Evolutionary conservation across 2,888 invertebrate genomes (phyloP).

Genomic region (Pollenia griseotomentosa): DNA sequence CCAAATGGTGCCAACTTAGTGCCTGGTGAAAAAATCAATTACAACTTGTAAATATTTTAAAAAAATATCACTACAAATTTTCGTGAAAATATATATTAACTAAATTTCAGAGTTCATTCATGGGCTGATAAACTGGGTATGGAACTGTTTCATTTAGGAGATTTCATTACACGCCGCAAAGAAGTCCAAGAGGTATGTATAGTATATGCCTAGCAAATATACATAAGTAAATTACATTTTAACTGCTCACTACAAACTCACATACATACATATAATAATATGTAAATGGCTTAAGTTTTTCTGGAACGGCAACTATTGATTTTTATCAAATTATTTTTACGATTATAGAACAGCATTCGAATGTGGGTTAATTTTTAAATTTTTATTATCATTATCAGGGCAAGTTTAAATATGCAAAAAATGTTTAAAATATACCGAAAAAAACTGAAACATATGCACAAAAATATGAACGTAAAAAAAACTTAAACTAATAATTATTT

Average conservation of each 20-base stretch:
- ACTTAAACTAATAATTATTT: no score
- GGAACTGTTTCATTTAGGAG: constrained; percentile 92
- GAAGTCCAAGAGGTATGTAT: constrained; percentile 89
- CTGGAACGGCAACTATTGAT: constrained; percentile 78
- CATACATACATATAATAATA: no score
- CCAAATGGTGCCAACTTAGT: constrained; percentile 81
- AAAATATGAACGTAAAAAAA: no score
- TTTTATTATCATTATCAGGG: not conserved
- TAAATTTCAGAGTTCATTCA: constrained; percentile 87
- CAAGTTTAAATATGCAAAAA: no score
- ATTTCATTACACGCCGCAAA: constrained; percentile 91
- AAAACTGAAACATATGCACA: no score
- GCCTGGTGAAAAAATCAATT: constrained; percentile 83
- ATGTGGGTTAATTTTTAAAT: constrained; percentile 42
- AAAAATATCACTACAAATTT: not conserved
- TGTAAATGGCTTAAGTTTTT: not conserved
- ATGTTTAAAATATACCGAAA: no score
- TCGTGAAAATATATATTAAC: constrained; percentile 15
- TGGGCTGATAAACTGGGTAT: constrained; percentile 93
- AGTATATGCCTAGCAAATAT: not conserved
- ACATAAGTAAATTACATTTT: no score
- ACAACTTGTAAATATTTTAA: constrained; percentile 81
- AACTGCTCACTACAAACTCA: no score
- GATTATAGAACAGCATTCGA: not conserved
- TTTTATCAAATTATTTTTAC: constrained; percentile 76